Percentiles rank a stretch among this genome's conserved stretches.
Evolutionary conservation across 2,888 invertebrate species (phyloP).

Genomic region (Rhodophaea formosa): DNA sequence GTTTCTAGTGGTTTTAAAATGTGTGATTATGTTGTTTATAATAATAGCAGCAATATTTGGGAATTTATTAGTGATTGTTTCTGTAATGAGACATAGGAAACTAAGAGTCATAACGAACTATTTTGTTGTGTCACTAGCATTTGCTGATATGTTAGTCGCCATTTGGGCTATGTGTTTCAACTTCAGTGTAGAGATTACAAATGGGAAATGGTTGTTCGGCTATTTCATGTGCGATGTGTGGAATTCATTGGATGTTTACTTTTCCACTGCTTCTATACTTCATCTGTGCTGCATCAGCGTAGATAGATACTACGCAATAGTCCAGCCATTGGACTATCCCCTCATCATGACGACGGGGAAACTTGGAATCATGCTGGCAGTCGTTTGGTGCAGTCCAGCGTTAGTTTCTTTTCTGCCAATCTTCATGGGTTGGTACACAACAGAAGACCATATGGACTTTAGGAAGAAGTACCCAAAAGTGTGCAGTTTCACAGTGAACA

Average conservation of each 20-base stretch:
- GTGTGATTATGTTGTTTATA: conserved; percentile 92
- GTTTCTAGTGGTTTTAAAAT: conserved; percentile 84
- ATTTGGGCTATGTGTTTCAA: conserved; percentile 97
- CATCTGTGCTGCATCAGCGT: conserved; percentile 96
- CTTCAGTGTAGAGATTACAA: conserved; percentile 92
- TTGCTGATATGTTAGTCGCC: conserved; percentile 97
- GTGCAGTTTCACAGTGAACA: conserved; percentile 93
- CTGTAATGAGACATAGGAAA: conserved; percentile 85
- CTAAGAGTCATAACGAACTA: conserved; percentile 94
- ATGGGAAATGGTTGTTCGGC: conserved; percentile 93
- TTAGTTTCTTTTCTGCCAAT: conserved; percentile 96
- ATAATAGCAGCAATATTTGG: conserved; percentile 94
- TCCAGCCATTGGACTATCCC: conserved; percentile 96
- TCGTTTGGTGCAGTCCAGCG: conserved; percentile 96
- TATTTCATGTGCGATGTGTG: conserved; percentile 97
- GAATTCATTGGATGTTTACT: conserved; percentile 97
- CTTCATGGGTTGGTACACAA: conserved; percentile 97
- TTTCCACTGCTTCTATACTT: conserved; percentile 95
- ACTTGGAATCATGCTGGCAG: conserved; percentile 89
- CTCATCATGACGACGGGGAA: conserved; percentile 93
- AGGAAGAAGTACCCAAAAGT: conserved; percentile 85
- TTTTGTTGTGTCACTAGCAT: conserved; percentile 96
- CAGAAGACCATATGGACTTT: conserved; percentile 87
- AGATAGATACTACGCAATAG: conserved; percentile 94
- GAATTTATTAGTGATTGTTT: conserved; percentile 93